Conservation (phyloP, 2,113 vertebrate genomes). For the Silurus asotus region DNA sequence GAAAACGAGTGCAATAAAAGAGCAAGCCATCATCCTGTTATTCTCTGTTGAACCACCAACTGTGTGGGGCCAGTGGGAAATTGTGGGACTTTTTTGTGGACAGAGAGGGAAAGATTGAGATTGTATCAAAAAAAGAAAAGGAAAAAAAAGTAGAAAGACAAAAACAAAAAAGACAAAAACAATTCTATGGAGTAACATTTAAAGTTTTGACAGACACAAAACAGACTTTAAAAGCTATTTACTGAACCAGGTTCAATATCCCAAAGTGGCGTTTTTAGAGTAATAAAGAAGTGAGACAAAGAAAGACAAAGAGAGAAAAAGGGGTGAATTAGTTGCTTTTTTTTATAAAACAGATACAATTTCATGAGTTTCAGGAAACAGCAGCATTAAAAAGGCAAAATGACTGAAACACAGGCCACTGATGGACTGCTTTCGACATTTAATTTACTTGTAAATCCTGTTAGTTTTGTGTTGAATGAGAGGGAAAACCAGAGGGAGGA, state of each 20-base stretch:
- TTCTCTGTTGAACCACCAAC: background rate
- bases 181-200: background rate
- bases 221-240: background rate
- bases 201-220: too few relatives aligned
- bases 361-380: background rate
- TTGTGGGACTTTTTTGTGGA: background rate
- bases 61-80: background rate
- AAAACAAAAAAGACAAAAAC: slow-evolving; percentile 7
- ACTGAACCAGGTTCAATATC: background rate
- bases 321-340: background rate
- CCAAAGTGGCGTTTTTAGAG: background rate
- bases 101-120: background rate
- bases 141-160: too few relatives aligned
- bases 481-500: background rate
- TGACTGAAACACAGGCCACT: background rate
- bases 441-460: background rate
- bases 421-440: background rate
- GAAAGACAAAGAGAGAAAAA: background rate
- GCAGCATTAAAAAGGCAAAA: background rate
- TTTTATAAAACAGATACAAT: background rate
- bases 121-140: background rate
- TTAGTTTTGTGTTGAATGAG: background rate
- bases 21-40: background rate
- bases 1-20: slow-evolving; percentile 15
- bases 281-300: background rate